A percentile compares a stretch with the other conserved stretches of the same genome.
Conservation (phyloP, 2,888 invertebrate genomes). For the Cephus pulcher region DNA sequence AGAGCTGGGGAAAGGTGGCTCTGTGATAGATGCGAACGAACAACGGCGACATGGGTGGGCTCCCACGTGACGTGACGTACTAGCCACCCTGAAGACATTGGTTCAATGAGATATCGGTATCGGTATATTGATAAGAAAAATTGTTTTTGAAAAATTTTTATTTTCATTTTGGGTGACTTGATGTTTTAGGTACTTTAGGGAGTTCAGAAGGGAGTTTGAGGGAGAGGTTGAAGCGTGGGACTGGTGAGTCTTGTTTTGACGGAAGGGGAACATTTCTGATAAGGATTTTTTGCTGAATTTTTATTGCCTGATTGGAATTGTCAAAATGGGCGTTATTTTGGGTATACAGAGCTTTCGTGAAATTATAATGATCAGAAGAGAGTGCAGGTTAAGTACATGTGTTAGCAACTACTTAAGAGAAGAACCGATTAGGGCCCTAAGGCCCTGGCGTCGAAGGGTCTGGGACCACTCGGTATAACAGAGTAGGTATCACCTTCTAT, state of each 20-base stretch:
- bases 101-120: constrained; percentile 41
- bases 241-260: too few species aligned
- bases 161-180: too few species aligned
- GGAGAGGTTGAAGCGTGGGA: too few species aligned
- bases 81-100: constrained; percentile 63
- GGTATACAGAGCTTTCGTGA: background rate
- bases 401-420: constrained; percentile 35
- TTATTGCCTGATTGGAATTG: too few species aligned
- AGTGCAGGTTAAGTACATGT: constrained; percentile 33
- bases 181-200: too few species aligned
- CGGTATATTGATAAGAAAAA: too few species aligned
- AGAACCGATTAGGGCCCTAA: constrained; percentile 28
- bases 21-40: constrained; percentile 65
- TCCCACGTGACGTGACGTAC: constrained; percentile 61
- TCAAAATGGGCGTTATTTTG: too few species aligned
- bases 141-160: too few species aligned
- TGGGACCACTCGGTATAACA: constrained; percentile 17
- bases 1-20: constrained; percentile 54
- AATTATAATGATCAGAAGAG: constrained; percentile 30
- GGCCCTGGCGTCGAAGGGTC: constrained; percentile 47
- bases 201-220: too few species aligned
- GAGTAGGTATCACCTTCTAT: background rate
- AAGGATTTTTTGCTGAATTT: too few species aligned
- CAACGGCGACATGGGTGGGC: constrained; percentile 65
- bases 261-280: too few species aligned